Percentiles rank a stretch among this genome's conserved stretches.
phyloP scores from a whole-genome alignment of 2,797 vertebrate species.

The Harpagifer antarcticus region DNA sequence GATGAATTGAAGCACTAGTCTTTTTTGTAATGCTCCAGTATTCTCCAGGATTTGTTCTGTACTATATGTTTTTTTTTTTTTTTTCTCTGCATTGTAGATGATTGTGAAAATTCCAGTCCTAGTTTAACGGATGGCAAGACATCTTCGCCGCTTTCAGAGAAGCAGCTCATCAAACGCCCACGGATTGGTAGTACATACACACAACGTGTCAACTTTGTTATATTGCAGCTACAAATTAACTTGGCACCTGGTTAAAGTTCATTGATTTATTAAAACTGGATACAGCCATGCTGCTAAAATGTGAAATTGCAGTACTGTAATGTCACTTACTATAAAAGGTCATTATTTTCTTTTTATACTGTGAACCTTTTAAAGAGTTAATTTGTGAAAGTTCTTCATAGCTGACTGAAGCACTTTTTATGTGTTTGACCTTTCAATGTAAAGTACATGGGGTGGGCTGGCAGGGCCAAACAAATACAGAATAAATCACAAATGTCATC shows the following conservation, averaged over 20 bases:
- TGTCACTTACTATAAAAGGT: too few species aligned
- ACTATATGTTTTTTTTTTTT: neutral
- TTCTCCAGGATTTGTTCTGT: neutral
- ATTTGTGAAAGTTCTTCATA: neutral
- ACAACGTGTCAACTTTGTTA: neutral
- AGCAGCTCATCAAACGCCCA: constrained; percentile 67
- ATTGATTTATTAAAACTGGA: neutral
- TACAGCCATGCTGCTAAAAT: neutral
- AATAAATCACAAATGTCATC: neutral
- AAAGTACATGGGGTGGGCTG: neutral
- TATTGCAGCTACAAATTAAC: neutral
- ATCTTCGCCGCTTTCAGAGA: neutral
- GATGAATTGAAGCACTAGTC: neutral
- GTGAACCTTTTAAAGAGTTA: neutral
- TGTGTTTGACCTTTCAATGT: neutral
- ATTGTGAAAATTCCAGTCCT: constrained; percentile 11
- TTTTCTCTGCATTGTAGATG: constrained; percentile 44
- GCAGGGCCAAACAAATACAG: neutral
- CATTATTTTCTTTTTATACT: neutral
- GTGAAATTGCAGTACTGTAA: neutral
- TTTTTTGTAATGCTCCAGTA: neutral
- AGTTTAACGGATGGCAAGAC: constrained; percentile 7
- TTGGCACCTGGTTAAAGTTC: neutral
- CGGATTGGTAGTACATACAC: constrained; percentile 69
- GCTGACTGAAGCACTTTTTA: neutral